phyloP scores from a whole-genome alignment of 2,113 vertebrate species.

The Chaetodon trifascialis region DNA sequence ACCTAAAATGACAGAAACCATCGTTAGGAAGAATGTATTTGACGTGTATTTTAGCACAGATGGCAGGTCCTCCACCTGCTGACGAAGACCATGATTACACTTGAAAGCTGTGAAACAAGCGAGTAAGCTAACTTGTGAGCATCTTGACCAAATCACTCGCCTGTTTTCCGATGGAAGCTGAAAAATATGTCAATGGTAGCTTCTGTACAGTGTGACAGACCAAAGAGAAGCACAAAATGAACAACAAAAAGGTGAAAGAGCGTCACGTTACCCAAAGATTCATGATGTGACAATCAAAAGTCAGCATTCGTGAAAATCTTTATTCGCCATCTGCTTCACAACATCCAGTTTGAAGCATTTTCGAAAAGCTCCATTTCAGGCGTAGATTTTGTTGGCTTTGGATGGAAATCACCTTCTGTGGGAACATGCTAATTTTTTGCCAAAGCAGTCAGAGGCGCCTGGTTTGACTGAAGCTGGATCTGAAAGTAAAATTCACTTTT shows the following conservation, averaged over 20 bases:
- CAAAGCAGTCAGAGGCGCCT: background rate
- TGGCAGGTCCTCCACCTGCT: no score
- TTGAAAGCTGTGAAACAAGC: no score
- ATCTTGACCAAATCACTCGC: background rate
- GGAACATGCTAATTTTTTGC: no score
- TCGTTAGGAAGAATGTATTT: no score
- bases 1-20: no score
- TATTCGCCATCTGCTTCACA: constrained; percentile 9
- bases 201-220: no score
- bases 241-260: background rate
- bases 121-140: background rate
- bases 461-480: background rate
- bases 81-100: no score
- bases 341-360: background rate
- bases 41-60: no score
- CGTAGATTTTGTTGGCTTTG: background rate
- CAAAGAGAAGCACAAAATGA: no score
- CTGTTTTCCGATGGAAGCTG: background rate
- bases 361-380: background rate
- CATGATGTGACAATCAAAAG: constrained; percentile 5
- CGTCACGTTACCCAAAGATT: constrained; percentile 25
- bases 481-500: background rate
- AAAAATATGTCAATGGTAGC: no score
- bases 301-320: constrained; percentile 1
- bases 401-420: constrained; percentile 2